Evolutionary conservation across 2,113 vertebrate species (phyloP), one percentile per base, ranked within the genome.

Genomic region (Periophthalmodon schlosseri): DNA sequence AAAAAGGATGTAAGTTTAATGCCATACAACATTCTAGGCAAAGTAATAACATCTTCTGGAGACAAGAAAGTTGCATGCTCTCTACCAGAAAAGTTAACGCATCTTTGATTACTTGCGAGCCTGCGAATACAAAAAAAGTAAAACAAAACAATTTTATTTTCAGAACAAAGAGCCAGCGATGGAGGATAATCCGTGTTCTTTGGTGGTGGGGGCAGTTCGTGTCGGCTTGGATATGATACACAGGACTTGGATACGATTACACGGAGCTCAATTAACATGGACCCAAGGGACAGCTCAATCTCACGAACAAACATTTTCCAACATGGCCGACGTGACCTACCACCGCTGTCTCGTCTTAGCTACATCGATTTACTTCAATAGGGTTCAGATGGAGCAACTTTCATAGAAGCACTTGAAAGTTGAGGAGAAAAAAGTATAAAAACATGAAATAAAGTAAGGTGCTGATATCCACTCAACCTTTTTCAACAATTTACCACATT

Each of bases 301-400:
- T 80, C 61, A 34, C 57, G 78, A 75, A 87, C 86, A 91, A 90
- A 91, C 90, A 89, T 86, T 88, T 80, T 70, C 75, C 80, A 83
- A 80, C 86, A 85, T 81, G 68, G 79, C 70, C 78, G 89, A 83
- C 83, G 91, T 91, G 90, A 92, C 87, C 86, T 70, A 82, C 86
- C 85, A 66, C 88, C 80, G 72, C 50, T 76, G 80, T 77, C 69
- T 69, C 74, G 67, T 85, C 86, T 91, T 89, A 89, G 80, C 75
- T 6, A 36, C 78, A 76, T 60, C 82, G 83, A 89, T 89, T 88
- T 81, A 82, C 79, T 87, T 86, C 78, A 84, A 87, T 75, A 80
- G 83, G 83, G 85, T 81, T 71, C 69, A 72, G 75, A 75, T 56
- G 73, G 76, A 18, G 44, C 24, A 46, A 64, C 66, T 76, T 1